Evolutionary conservation across 1,140 invertebrate species (phyloP), one percentile per base, ranked within the genome.

Genomic region (Zaprionus tsacasi): DNA sequence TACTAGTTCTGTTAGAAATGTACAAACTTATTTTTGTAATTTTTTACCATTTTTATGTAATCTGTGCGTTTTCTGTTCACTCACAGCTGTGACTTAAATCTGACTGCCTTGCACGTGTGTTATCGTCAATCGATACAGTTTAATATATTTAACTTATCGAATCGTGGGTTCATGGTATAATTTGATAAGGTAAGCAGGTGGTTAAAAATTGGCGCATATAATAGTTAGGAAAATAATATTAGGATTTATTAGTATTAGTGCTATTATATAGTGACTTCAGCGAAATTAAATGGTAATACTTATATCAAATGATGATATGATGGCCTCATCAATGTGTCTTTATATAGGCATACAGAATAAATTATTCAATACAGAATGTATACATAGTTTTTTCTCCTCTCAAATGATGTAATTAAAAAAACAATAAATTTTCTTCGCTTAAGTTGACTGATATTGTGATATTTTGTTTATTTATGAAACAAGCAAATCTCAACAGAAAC

Each of bases 41-140:
- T 66, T 48, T 72, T 36, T 88, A 88, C 83, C 83, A 88, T 87
- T 70, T 87, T 87, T 87, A 87, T 87, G 83, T 87, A 87, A 87
- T 87, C 68, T 59, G 58, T 70, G 38, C 54, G 12, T 35, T 70
- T 68, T 43, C 33, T 30, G 56, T 8, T 60, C 30, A 21, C 45
- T 38, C 70, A 59, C 83, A 87, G 83, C 80, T 88, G 82, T 70
- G 65, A 76, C 25, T 33, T 48, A 15, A 60, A 38, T 63, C 30
- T 64, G 67, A 64, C 12, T 48, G 36, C 4, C 25, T 7, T 13
- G n/a, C 30, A 27, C n/a, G 12, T 43, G 8, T 33, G 13, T 33
- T 52, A 64, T n/a, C 21, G 38, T 8, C 6, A 48, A 45, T 48
- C 50, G 63, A 40, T 52, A 30, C 7, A 45, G n/a, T 7, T 8